Base-by-base conservation (phyloP, 2,888 invertebrate species). In the Scaptodrosophila latifasciaeformis region DNA sequence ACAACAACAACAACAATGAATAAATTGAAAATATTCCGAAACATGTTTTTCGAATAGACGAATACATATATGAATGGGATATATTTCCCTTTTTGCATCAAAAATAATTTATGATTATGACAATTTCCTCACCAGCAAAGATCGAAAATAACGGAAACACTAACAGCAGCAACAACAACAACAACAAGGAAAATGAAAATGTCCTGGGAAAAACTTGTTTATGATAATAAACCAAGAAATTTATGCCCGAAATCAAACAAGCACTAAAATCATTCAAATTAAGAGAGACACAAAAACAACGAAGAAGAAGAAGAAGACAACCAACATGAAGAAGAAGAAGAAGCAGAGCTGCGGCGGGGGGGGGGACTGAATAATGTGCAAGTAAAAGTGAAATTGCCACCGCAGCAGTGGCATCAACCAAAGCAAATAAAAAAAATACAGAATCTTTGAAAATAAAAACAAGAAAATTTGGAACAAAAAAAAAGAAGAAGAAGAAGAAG, bases 201-300 rank as follows among this genome's bases (percentile, higher is more conserved):
- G n/a, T n/a, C n/a, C n/a, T n/a, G n/a, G n/a, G n/a, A n/a, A n/a
- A 3, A 37, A 37, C 37, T 37, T 37, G 37, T 37, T 37, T 37
- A 37, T 70, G 74, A 72, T 61, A 70, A 70, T 70, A 70, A 72
- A 70, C 70, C 67, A 61, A 57, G 54, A 70, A 70, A 70, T 61
- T 58, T 65, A 65, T 72, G 21, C 21, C 10, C 27, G 49, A 53
- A 49, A 49, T 61, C 54, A 57, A 44, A 50, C 50, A 55, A 54
- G 49, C 55, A 52, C 43, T 62, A 59, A 49, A 72, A 70, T 70
- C 70, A 72, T 70, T 72, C 67, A 70, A 72, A 70, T 70, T 72
- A 70, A 70, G 70, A n/a, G n/a, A n/a, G n/a, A n/a, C n/a, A n/a
- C n/a, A 27, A 43, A 34, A 49, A 49, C 29, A 42, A 49, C n/a